These are phyloP conservation scores for Miltochrista miniata DNA, from an alignment of 2,888 invertebrate genomes.

Conservation along the genomic window DNA sequence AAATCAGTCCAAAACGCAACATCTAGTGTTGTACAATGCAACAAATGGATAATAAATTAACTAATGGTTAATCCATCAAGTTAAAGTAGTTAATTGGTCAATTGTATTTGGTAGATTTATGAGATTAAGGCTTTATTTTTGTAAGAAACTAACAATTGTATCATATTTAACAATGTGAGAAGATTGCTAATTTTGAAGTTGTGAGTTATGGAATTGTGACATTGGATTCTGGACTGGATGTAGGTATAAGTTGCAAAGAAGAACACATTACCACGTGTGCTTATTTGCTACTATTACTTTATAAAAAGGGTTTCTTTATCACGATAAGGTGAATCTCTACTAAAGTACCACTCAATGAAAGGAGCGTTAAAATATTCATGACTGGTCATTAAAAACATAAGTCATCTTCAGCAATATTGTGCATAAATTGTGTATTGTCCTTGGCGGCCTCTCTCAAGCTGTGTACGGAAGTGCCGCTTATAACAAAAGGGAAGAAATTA, in stretches of 20 bases:
- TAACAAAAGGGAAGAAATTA: slow-evolving; percentile 19
- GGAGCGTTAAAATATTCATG: not conserved
- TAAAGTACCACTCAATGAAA: not conserved
- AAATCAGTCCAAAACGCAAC: not conserved
- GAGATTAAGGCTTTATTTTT: not conserved
- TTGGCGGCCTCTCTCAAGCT: slow-evolving; percentile 4
- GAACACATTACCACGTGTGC: not conserved
- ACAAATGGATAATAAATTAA: not conserved
- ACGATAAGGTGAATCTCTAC: not conserved
- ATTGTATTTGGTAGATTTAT: not conserved
- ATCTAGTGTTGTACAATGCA: not conserved
- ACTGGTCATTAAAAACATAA: not conserved
- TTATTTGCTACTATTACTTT: no score
- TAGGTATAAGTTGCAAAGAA: no score
- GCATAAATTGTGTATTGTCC: slow-evolving; percentile 2
- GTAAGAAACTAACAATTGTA: no score
- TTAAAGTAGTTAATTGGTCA: not conserved
- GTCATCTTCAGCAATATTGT: slow-evolving; percentile 4
- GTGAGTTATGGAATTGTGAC: no score
- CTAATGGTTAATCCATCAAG: not conserved
- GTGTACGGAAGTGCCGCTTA: slow-evolving; percentile 22
- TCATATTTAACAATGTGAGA: no score
- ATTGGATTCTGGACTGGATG: no score
- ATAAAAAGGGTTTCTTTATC: not conserved
- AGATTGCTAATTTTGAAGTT: no score